phyloP scores from a whole-genome alignment of 2,113 vertebrate genomes.

The Nerophis lumbriciformis region DNA sequence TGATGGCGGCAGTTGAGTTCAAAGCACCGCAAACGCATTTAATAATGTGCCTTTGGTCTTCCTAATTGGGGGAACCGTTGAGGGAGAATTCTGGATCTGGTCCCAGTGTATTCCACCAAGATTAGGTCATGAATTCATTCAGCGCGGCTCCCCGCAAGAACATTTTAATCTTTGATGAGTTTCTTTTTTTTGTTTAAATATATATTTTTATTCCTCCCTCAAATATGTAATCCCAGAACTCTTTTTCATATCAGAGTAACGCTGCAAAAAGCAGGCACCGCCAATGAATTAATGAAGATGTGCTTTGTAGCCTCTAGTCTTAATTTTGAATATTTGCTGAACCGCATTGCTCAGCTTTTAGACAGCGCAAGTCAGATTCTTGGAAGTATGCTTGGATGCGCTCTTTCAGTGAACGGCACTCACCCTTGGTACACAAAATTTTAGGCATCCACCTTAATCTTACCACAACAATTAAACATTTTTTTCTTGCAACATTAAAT shows the following conservation, averaged over 20 bases:
- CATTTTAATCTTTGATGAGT: conserved; percentile 45
- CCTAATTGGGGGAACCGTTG: conserved; percentile 37
- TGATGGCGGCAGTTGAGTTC: conserved; percentile 31
- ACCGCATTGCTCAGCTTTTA: conserved; percentile 33
- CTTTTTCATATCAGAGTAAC: conserved; percentile 35
- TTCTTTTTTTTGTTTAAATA: neutral
- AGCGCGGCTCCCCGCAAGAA: conserved; percentile 23
- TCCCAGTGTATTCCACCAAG: conserved; percentile 45
- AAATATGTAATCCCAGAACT: conserved; percentile 40
- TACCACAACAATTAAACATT: neutral
- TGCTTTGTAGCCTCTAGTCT: conserved; percentile 42
- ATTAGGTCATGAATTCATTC: conserved; percentile 51
- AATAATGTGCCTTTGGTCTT: conserved; percentile 44
- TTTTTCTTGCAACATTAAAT: neutral
- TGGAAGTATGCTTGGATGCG: neutral
- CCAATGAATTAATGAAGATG: conserved; percentile 55
- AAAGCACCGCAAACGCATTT: conserved; percentile 27
- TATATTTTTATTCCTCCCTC: conserved; percentile 4
- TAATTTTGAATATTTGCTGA: conserved; percentile 50
- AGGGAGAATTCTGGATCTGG: conserved; percentile 29
- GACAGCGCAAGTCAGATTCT: conserved; percentile 15
- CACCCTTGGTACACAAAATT: too few relatives aligned
- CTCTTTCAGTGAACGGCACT: too few relatives aligned
- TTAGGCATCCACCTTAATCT: neutral
- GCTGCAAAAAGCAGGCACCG: conserved; percentile 33